Evolutionary conservation across 2,113 vertebrate genomes (phyloP).

Genomic region (Vimba vimba): DNA sequence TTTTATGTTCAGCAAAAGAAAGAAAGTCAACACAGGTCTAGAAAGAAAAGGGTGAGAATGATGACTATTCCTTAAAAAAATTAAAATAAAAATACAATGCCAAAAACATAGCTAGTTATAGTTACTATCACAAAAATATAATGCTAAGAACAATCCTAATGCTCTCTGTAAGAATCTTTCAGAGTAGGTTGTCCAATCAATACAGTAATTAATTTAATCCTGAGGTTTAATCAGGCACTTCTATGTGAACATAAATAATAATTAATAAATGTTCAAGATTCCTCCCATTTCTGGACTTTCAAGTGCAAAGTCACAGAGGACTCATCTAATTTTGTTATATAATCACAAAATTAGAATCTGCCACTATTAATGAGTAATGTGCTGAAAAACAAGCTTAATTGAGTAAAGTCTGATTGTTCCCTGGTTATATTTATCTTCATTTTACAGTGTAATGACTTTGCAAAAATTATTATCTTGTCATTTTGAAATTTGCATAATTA

Average conservation of each 20-base stretch:
- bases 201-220: not conserved
- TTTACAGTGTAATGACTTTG: conserved; percentile 25
- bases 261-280: not conserved
- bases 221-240: not conserved
- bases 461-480: conserved; percentile 13
- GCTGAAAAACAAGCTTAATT: conserved; percentile 30
- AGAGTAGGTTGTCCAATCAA: not conserved
- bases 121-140: not conserved
- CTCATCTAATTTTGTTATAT: conserved; percentile 15
- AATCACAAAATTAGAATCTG: conserved; percentile 2
- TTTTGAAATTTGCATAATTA: conserved; percentile 34
- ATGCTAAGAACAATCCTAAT: not conserved
- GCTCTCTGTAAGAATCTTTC: not conserved
- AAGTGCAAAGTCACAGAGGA: not conserved
- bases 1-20: not conserved
- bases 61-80: not conserved
- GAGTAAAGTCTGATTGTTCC: conserved; percentile 15
- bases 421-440: conserved; percentile 13
- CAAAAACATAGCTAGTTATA: not conserved
- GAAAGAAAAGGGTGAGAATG: not conserved
- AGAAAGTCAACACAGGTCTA: no score
- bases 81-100: no score
- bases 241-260: not conserved
- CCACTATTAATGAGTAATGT: conserved; percentile 20
- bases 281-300: not conserved